Base-by-base conservation (phyloP, 1,140 invertebrate species). In the Zaprionus tsacasi region DNA sequence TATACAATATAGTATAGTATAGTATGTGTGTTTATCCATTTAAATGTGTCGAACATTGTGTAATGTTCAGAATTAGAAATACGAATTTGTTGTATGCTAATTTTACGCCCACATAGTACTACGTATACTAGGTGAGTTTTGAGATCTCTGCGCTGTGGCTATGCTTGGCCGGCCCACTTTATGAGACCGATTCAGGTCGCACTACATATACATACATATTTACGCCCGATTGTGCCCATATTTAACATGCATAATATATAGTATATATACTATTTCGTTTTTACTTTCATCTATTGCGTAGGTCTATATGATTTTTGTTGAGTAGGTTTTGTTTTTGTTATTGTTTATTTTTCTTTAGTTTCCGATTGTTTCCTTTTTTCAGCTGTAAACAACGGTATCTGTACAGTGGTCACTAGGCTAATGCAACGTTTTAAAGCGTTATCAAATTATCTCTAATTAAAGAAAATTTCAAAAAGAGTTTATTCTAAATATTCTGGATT, bases 21-120 rank as follows among this genome's bases (percentile, higher is more conserved):
- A 17, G 21, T 48, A 17, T 48, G 45, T 25, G 17, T 50, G 4
- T 40, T 21, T 21, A 30, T 64, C 50, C 33, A 54, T 52, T 64
- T 33, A 6, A 8, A 50, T 25, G 17, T 50, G 45, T 12, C 45
- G 45, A 52, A 54, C 21, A 75, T 82, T 82, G 69, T 86, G 82
- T 82, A 88, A 87, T 74, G 3, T 25, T 60, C 25, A 7, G 70
- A 78, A 69, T 70, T 66, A 67, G 64, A 80, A 60, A n/a, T 72
- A 61, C 30, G 10, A 33, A 67, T 50, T 27, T 50, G 12, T 61
- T 33, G 36, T 17, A 64, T 75, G 72, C 67, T 70, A 70, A 75
- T 75, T 74, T 74, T 30, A 36, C 57, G 71, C 66, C 71, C 71
- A 74, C 71, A 63, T 11, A 27, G 2, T 21, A 21, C 2, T 21